phyloP scores from a whole-genome alignment of 2,888 invertebrate genomes.

The Platyscelio sp. region DNA sequence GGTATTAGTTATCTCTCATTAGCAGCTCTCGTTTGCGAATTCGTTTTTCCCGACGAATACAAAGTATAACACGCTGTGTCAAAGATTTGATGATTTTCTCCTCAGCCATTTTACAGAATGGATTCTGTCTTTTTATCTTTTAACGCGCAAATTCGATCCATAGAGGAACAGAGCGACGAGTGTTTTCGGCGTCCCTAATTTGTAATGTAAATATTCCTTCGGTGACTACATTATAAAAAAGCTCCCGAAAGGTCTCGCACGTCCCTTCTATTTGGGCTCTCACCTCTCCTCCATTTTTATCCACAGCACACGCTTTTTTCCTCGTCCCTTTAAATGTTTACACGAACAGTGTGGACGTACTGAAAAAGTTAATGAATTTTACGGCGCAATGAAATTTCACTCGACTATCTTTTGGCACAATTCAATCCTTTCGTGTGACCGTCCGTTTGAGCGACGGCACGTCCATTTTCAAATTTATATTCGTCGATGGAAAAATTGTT shows the following conservation, averaged over 20 bases:
- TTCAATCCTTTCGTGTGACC: too few species aligned
- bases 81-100: conserved; percentile 17
- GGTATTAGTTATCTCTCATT: conserved; percentile 19
- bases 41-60: conserved; percentile 13
- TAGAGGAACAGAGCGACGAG: conserved; percentile 20
- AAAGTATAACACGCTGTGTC: conserved; percentile 6
- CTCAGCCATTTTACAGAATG: conserved; percentile 22
- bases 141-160: conserved; percentile 22
- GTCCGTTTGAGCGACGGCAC: too few species aligned
- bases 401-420: too few species aligned
- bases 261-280: too few species aligned
- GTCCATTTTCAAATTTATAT: too few species aligned
- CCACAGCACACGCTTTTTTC: conserved; percentile 19
- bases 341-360: neutral
- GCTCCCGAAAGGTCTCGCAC: conserved; percentile 45
- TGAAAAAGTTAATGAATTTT: conserved; percentile 43
- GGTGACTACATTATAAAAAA: conserved; percentile 59
- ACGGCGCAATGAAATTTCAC: too few species aligned
- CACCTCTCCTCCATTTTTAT: neutral
- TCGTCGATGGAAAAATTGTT: too few species aligned
- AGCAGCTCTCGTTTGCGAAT: neutral
- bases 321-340: conserved; percentile 37
- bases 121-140: conserved; percentile 34
- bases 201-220: conserved; percentile 72
- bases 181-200: conserved; percentile 61